Evolutionary conservation across 1,140 invertebrate genomes (phyloP).

Genomic region (Babylonia areolata): DNA sequence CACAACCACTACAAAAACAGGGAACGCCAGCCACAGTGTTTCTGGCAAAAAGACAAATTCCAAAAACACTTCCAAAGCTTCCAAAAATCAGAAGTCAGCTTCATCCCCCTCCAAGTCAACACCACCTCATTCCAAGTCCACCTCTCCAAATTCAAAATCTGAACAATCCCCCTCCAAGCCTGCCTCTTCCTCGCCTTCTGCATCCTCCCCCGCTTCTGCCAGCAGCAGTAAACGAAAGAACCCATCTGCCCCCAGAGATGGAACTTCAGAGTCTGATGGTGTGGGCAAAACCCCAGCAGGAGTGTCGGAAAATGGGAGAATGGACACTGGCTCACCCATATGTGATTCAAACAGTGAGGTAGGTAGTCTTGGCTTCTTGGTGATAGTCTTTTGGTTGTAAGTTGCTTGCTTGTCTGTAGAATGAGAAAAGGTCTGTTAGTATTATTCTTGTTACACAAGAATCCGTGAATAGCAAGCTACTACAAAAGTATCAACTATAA

Average conservation of each 20-base stretch:
- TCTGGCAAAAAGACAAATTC: too few relatives aligned
- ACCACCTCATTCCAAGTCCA: neutral
- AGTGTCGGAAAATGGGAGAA: slow-evolving; percentile 42
- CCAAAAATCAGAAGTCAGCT: neutral
- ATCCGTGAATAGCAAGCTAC: too few relatives aligned
- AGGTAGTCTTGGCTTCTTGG: slow-evolving; percentile 8
- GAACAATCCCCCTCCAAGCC: too few relatives aligned
- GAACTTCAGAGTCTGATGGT: neutral
- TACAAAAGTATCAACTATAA: too few relatives aligned
- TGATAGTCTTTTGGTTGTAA: too few relatives aligned
- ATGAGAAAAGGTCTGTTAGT: too few relatives aligned
- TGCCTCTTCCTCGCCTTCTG: neutral
- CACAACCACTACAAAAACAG: too few relatives aligned
- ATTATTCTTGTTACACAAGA: too few relatives aligned
- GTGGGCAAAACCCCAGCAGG: neutral
- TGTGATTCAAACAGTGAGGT: slow-evolving; percentile 63
- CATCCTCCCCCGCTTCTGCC: neutral
- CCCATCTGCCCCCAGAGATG: neutral
- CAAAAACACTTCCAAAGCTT: neutral
- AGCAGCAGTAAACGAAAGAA: neutral
- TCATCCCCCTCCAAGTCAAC: too few relatives aligned
- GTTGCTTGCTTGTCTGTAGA: too few relatives aligned
- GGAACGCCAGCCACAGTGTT: too few relatives aligned
- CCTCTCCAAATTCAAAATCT: too few relatives aligned
- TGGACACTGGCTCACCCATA: slow-evolving; percentile 53